Conservation (phyloP, 2,888 invertebrate genomes). For the Platycheirus rosarum region DNA sequence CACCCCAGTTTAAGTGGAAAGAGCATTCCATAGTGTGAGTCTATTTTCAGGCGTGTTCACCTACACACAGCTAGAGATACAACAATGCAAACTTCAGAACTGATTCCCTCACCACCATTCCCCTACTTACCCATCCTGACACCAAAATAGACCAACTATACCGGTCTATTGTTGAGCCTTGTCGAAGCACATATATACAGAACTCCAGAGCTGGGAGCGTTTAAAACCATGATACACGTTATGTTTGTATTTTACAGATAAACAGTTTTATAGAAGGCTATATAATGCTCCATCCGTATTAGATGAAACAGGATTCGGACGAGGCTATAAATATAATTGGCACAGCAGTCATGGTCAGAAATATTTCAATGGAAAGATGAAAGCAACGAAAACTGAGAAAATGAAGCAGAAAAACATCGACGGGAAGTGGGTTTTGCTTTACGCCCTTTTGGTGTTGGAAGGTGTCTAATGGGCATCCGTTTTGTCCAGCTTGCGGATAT, state of each 20-base stretch:
- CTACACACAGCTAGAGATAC: neutral
- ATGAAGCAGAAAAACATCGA: constrained; percentile 53
- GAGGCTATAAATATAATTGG: constrained; percentile 65
- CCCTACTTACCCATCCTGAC: constrained; percentile 1
- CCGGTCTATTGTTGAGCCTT: constrained; percentile 9
- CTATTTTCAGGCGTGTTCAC: constrained; percentile 3
- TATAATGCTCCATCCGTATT: neutral
- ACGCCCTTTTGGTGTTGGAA: constrained; percentile 72
- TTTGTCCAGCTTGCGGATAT: constrained; percentile 72
- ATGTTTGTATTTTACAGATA: constrained; percentile 1
- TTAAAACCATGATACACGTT: constrained; percentile 5
- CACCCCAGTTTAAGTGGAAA: constrained; percentile 20
- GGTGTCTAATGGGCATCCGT: constrained; percentile 74
- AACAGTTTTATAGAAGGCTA: neutral
- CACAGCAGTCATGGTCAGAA: constrained; percentile 72
- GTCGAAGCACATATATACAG: neutral
- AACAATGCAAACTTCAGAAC: constrained; percentile 3
- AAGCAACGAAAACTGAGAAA: constrained; percentile 68
- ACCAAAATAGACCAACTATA: neutral
- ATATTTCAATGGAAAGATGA: constrained; percentile 72
- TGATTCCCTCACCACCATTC: neutral
- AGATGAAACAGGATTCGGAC: constrained; percentile 22
- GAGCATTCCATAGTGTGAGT: constrained; percentile 3
- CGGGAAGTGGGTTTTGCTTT: constrained; percentile 68
- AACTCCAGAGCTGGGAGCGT: neutral